Evolutionary conservation across 2,888 invertebrate genomes (phyloP), one percentile per base, ranked within the genome.

Genomic region (Tiphia femorata): DNA sequence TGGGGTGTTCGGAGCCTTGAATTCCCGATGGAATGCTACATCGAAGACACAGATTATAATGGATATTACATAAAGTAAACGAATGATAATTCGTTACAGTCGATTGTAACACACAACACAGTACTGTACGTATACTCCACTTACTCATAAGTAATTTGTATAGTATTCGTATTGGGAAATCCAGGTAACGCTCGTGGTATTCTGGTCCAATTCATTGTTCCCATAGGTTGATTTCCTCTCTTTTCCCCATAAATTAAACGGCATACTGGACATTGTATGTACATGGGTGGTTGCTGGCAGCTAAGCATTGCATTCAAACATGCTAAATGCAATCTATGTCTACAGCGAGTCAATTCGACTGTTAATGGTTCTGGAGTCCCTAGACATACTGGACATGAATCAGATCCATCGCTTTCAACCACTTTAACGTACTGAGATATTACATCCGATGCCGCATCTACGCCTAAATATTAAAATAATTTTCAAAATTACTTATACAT

Each of bases 261-360:
- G 84, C 96, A 96, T 19, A 93, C 91, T 2, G 93, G 92, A 81
- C 96, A 96, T 82, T 93, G 93, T 72, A 95, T 89, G 81, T 92
- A 92, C 70, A 92, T 81, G 3, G 80, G 81, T 63, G 80, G 81
- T 73, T 87, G 87, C 67, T 89, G 88, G 19, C 88, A 88, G 42
- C 89, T 90, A 50, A 93, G 88, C 86, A 92, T 89, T 40, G 90
- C 90, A 76, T 91, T 90, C 35, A 95, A 86, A 79, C 95, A 95
- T 72, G 91, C 90, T 72, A 92, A 86, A 83, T 95, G 95, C 83
- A 94, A 87, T 81, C 91, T 87, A 84, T 95, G 95, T 63, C 88
- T 88, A 83, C 95, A 95, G 60, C 89, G 89, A 68, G 88, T 89
- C 53, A 92, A 86, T 63, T 90, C 88, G 43, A 91, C 88, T 12